Evolutionary conservation across 1,140 invertebrate genomes (phyloP), one percentile per base, ranked within the genome.

Genomic region (Holotrichia oblita): DNA sequence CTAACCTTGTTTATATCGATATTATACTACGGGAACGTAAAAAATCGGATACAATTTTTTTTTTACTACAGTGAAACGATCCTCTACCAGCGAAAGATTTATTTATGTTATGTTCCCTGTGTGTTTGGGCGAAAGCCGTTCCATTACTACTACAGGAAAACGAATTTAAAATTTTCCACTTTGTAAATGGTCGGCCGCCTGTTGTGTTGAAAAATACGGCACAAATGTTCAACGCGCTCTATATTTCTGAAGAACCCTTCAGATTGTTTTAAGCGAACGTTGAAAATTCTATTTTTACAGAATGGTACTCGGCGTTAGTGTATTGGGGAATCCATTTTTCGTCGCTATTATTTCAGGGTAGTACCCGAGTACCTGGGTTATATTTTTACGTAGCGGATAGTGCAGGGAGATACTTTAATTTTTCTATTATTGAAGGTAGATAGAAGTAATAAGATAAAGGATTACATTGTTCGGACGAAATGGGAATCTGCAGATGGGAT

Each of bases 101-200:
- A 34, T 34, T 34, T 34, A 34, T 34, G 27, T 34, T 34, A 34
- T 34, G 27, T 34, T 34, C 27, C 27, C 27, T 34, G 27, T 34
- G 27, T 34, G 27, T 34, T 2, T 4, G 27, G 27, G 27, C 27
- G 27, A 55, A 17, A 55, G 48, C 14, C 17, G 48, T 55, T 55
- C 48, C 48, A 55, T 55, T 55, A n/a, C 48, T 55, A n/a, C 48
- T 17, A 55, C 48, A 55, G 48, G 48, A 55, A 55, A 55, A 55
- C 14, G n/a, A 55, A 55, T 55, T 55, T 55, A 55, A 55, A 55
- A 55, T 55, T 55, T 55, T 55, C 48, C 48, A n/a, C 48, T 55
- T 55, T 55, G 48, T 55, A 55, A 55, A 55, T 55, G 48, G 48
- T 55, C 48, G 48, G 14, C 48, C 48, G 48, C 48, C 48, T 55